Evolutionary conservation across 1,140 invertebrate genomes (phyloP), one percentile per base, ranked within the genome.

Genomic region (Caenorhabditis brenneri): DNA sequence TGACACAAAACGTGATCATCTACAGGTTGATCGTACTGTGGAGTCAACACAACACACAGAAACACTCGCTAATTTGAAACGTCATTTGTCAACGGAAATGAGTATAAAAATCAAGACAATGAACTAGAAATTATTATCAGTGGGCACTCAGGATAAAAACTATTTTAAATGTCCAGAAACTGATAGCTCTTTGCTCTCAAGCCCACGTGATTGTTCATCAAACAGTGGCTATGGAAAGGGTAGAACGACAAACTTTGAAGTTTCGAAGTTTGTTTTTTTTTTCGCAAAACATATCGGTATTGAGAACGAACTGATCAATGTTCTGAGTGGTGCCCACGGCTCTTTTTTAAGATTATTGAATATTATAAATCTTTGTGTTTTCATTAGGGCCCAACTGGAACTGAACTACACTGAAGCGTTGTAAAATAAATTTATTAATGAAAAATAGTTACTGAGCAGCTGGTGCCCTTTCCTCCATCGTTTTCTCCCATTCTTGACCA

Each of bases 401-500:
- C n/a, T n/a, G n/a, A 42, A 12, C 39, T 6, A 42, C 5, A 42
- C 5, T 42, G 12, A 12, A 42, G 39, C 39, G 12, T 27, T n/a
- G 7, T 10, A 10, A 10, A 55, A 55, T 24, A 29, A 55, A 3
- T 55, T 55, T 55, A 55, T 55, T 27, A 29, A 19, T 51, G 53
- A 55, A 55, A 55, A 29, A 24, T 49, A 29, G 16, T 49, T 79
- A 79, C 24, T 79, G 85, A 49, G 85, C 86, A 16, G 53, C 53
- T 9, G 86, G 86, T 22, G 86, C 85, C 39, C 85, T 79, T 31
- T 79, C 90, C 36, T 82, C 84, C 84, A 92, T 91, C 2, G 88
- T 78, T 22, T 89, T 81, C 65, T 93, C 92, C 92, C 92, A 93
- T 81, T 93, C 91, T 81, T 91, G 86, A 7, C 92, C 93, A 88